phyloP scores from a whole-genome alignment of 2,888 invertebrate species.

The Euphydryas editha region DNA sequence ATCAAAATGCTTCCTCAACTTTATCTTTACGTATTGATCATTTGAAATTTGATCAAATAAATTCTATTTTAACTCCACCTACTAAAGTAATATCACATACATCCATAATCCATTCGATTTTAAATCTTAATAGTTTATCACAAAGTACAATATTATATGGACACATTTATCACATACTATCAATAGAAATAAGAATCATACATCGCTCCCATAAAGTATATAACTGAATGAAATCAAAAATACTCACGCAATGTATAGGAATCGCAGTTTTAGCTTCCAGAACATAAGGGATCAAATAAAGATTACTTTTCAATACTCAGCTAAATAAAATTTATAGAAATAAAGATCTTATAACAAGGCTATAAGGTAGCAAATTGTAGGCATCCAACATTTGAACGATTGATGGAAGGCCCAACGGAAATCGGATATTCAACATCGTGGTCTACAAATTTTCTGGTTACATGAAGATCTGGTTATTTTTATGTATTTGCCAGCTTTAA shows the following conservation, averaged over 20 bases:
- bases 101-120: background rate
- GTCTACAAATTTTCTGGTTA: slow-evolving; percentile 1
- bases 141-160: background rate
- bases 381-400: background rate
- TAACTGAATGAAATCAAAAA: background rate
- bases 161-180: background rate
- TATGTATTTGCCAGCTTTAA: background rate
- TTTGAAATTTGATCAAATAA: slow-evolving; percentile 1
- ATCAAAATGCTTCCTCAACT: background rate
- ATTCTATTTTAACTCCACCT: background rate
- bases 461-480: background rate
- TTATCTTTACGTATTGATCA: background rate
- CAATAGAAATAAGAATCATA: background rate
- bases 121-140: background rate
- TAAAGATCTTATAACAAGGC: background rate
- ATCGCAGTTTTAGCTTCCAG: slow-evolving; percentile 2
- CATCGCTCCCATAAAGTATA: background rate
- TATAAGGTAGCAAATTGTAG: background rate
- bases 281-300: slow-evolving; percentile 13
- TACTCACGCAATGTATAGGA: slow-evolving; percentile 1
- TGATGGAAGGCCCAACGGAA: slow-evolving; percentile 1
- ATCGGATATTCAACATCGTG: background rate
- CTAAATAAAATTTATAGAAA: background rate
- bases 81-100: background rate
- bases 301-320: slow-evolving; percentile 7